Base-by-base conservation (phyloP, 2,113 vertebrate species). In the Percina caprodes region DNA sequence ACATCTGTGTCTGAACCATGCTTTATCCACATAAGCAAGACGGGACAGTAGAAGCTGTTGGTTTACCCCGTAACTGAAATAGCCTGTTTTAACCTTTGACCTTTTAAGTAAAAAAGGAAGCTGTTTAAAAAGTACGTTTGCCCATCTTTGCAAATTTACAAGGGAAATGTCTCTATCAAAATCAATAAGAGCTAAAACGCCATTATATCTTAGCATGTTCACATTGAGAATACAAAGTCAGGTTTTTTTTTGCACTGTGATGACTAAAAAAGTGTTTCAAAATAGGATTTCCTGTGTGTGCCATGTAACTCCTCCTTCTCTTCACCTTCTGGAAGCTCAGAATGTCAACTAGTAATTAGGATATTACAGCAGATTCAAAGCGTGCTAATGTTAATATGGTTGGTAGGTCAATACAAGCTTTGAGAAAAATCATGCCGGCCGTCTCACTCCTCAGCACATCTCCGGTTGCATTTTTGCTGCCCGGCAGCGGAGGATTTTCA, bases 401-500 rank as follows among this genome's bases (percentile, higher is more conserved):
- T 39, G 42, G 30, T 26, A 62, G 49, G 49, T 21, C 30, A 5
- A 18, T 4, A 58, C 18, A 62, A 86, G 76, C 62, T 77, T 70
- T 74, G 30, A 18, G 12, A 16, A 23, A 24, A 15, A 10, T 13
- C 35, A 55, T 30, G 69, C 79, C 15, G 52, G 14, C 63, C 1
- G 21, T 13, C 8, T n/a, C 3, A 4, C 62, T 48, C 61, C 70
- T 88, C 69, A 95, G 77, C 95, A 96, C 83, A 90, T 80, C 33
- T 95, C 92, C 0, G 94, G 94, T 7, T 86, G 84, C 83, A 78
- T 59, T 79, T 91, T 92, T 3, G 94, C 77, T 0, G 93, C 91
- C 21, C 95, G 89, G 76, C 95, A 96, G 24, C 94, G 94, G 0
- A 96, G 92, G 33, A 96, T 93, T 77, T 96, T 96, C 48, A 96